These are phyloP conservation scores for Pachyseris speciosa DNA, from an alignment of 64 coral and sea anemone species.

Conservation along the genomic window DNA sequence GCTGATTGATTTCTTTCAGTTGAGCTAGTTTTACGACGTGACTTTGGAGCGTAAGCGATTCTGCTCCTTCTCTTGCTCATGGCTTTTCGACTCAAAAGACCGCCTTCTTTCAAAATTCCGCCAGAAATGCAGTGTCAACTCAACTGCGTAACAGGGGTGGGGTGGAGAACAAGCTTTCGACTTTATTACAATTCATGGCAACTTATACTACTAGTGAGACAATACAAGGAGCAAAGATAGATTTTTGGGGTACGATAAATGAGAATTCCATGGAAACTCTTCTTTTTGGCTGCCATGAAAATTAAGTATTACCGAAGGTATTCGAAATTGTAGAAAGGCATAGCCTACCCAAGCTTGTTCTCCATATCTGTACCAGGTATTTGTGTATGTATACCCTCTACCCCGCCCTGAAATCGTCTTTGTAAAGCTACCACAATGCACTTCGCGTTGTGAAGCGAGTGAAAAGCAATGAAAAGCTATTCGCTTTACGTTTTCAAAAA, in stretches of 20 bases:
- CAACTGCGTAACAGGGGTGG: too few species aligned
- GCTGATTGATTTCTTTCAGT: background rate
- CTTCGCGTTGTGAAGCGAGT: background rate
- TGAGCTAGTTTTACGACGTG: background rate
- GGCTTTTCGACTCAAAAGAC: background rate
- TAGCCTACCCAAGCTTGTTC: too few species aligned
- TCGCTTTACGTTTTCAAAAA: background rate
- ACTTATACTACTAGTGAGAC: too few species aligned
- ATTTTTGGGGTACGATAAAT: too few species aligned
- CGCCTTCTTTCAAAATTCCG: slow-evolving; percentile 28
- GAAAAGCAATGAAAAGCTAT: background rate
- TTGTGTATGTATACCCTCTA: too few species aligned
- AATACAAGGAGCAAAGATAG: too few species aligned
- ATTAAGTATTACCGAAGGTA: too few species aligned
- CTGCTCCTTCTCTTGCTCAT: slow-evolving; percentile 8
- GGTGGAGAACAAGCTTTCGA: background rate
- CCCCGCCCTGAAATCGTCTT: background rate
- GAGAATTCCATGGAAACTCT: too few species aligned
- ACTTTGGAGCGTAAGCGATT: slow-evolving; percentile 30
- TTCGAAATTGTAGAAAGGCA: too few species aligned
- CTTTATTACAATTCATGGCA: background rate
- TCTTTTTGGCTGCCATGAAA: too few species aligned
- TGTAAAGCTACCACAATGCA: background rate
- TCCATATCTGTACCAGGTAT: too few species aligned
- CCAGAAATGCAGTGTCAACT: background rate